Evolutionary conservation across 2,113 vertebrate genomes (phyloP), one percentile per base, ranked within the genome.

Genomic region (Chunga burmeisteri): DNA sequence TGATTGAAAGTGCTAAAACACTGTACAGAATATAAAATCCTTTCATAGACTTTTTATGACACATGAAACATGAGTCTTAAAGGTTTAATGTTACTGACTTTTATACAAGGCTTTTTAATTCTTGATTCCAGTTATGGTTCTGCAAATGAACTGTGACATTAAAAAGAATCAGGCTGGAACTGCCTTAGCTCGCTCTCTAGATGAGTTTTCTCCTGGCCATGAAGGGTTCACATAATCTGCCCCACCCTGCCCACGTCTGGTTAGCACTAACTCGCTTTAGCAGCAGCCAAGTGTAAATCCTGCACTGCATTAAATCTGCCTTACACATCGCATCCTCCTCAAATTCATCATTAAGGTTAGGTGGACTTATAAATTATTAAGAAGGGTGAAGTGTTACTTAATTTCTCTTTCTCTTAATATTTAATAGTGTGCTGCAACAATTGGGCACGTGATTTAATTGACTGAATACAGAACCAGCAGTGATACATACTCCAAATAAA

Each of bases 121-220:
- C 97, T 97, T 98, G 98, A 98, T 98, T 98, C 98, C 98, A 98
- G 98, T 98, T 98, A 98, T 98, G 98, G 98, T 98, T 98, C 98
- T 98, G 98, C 98, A 98, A 98, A 98, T 98, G 98, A 98, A 98
- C 98, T 98, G 98, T 98, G 98, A 98, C 98, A 98, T 98, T 98
- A 98, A 98, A 98, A 98, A 98, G 98, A 98, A 98, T 98, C 98
- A 98, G 98, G 98, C 96, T 98, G 97, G 97, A 98, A 98, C 98
- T 97, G 97, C 97, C 96, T 88, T 74, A 96, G 91, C 96, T 98
- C 97, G 83, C 93, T 97, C 95, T 98, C 91, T 97, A 98, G 97
- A 98, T 97, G 98, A 98, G 97, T 96, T 98, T 98, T 97, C 67
- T 93, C 96, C 90, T 96, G 94, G 95, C 94, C 96, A 92, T 88